These are phyloP conservation scores for Riparia riparia DNA, from an alignment of 2,113 vertebrate genomes.

Conservation along the genomic window DNA sequence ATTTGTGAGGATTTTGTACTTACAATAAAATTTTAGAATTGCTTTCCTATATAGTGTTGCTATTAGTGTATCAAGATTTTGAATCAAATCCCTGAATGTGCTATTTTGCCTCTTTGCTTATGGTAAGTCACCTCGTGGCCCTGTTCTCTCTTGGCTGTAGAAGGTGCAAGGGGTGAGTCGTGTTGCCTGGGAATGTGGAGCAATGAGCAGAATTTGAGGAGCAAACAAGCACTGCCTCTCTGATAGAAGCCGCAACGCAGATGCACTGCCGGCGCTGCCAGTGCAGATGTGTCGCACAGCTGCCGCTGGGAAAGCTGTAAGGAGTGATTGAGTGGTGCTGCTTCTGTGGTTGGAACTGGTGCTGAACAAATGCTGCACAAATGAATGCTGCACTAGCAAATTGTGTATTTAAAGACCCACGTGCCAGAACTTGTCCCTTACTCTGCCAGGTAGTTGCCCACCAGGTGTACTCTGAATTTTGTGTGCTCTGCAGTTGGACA, in stretches of 20 bases:
- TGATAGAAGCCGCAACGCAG: rapidly evolving
- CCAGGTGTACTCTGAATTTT: neutral
- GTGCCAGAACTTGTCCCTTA: neutral
- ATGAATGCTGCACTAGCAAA: neutral
- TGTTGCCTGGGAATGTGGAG: neutral
- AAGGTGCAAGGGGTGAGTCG: neutral
- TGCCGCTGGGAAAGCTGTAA: neutral
- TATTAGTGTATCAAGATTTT: neutral
- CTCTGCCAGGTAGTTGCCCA: neutral
- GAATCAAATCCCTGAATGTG: neutral
- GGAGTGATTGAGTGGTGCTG: neutral
- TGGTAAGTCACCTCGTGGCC: neutral
- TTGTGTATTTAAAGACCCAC: neutral
- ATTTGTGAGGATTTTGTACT: neutral
- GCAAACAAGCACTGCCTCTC: neutral
- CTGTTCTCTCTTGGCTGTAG: neutral
- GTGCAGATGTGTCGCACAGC: neutral
- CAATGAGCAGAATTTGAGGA: neutral
- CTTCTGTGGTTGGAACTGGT: neutral
- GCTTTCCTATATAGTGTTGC: neutral
- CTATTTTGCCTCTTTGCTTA: neutral
- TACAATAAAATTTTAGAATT: neutral
- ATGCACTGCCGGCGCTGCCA: neutral
- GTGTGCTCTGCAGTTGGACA: neutral
- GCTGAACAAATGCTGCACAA: neutral